A percentile compares a stretch with the other conserved stretches of the same genome.
These are phyloP conservation scores for Clarias batrachus DNA, from an alignment of 2,113 vertebrate species.

Conservation along the genomic window DNA sequence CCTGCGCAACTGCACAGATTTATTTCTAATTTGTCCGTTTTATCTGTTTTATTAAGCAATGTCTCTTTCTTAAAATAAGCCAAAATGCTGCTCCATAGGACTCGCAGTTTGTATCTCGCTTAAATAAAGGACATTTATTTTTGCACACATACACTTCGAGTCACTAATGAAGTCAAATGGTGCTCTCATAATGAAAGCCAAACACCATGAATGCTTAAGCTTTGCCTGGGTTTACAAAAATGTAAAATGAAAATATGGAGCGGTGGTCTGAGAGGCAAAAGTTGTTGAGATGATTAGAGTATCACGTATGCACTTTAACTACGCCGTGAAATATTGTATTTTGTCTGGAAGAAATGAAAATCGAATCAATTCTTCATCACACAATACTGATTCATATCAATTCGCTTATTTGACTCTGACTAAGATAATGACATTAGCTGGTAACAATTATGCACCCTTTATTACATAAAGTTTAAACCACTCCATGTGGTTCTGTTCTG, in stretches of 20 bases:
- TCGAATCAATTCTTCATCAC: not conserved
- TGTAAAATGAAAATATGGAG: not conserved
- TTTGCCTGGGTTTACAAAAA: slow-evolving; percentile 2
- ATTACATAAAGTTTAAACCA: not conserved
- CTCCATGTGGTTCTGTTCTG: not conserved
- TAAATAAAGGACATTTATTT: slow-evolving; percentile 32
- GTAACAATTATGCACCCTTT: not conserved
- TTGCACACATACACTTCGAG: slow-evolving; percentile 21
- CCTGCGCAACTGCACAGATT: not conserved
- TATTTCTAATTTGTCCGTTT: not conserved
- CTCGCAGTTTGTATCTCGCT: not conserved
- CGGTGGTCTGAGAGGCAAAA: not conserved
- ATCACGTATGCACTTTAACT: not conserved
- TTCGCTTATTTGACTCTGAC: not conserved
- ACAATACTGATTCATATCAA: not conserved
- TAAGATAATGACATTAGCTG: not conserved
- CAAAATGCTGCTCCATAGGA: not conserved
- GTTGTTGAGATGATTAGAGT: not conserved
- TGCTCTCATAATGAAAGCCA: slow-evolving; percentile 30
- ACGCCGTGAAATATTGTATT: not conserved
- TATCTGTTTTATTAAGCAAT: slow-evolving; percentile 12
- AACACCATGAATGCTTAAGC: slow-evolving; percentile 12
- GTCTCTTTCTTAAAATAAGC: not conserved
- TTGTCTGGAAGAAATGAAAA: not conserved
- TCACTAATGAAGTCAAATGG: slow-evolving; percentile 47